Percentiles rank a stretch among this genome's conserved stretches.
Conservation (phyloP, 1,140 invertebrate species). For the Sesamia nonagrioides region DNA sequence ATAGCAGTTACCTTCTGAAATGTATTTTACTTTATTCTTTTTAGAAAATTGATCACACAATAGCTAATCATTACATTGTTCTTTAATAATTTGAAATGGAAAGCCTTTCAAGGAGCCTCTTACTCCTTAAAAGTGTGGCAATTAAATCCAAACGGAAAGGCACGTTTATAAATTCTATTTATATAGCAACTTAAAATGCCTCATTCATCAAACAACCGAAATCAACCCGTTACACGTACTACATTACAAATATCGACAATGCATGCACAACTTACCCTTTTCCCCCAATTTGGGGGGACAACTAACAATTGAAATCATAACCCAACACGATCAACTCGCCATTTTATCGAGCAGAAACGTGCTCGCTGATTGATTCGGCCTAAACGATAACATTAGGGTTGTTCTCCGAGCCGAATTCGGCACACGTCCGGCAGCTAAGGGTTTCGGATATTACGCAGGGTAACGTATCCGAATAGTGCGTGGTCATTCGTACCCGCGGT, state of each 20-base stretch:
- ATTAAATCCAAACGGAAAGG: too few relatives aligned
- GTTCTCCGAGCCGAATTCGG: slow-evolving; percentile 31
- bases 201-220: background rate
- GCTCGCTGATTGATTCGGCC: slow-evolving; percentile 18
- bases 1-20: too few relatives aligned
- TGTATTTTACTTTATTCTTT: too few relatives aligned
- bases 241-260: background rate
- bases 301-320: slow-evolving; percentile 29
- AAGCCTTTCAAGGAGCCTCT: too few relatives aligned
- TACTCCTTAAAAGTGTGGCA: too few relatives aligned
- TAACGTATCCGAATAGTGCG: slow-evolving; percentile 33
- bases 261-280: background rate
- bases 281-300: background rate
- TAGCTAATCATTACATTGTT: too few relatives aligned
- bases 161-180: too few relatives aligned
- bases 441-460: slow-evolving; percentile 38
- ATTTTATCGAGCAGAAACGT: slow-evolving; percentile 34
- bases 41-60: too few relatives aligned
- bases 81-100: too few relatives aligned
- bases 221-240: background rate
- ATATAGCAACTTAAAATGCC: background rate
- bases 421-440: slow-evolving; percentile 34
- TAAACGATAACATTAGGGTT: slow-evolving; percentile 39
- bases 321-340: background rate
- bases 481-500: slow-evolving; percentile 44